Evolutionary conservation across 2,797 vertebrate genomes (phyloP), one percentile per base, ranked within the genome.

Genomic region (Sebastes vulpes): DNA sequence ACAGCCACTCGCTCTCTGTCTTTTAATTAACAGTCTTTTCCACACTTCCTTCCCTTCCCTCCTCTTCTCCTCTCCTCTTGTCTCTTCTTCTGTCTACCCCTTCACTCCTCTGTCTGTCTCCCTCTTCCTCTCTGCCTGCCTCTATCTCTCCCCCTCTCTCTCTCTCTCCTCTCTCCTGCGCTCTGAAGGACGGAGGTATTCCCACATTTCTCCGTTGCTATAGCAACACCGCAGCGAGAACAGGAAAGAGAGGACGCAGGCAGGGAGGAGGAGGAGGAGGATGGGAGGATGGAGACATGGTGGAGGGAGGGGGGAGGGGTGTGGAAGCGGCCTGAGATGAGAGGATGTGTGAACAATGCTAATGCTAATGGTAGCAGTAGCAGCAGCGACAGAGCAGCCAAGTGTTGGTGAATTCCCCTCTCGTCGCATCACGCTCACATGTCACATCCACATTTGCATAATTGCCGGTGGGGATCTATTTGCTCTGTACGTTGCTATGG

Each of bases 151-250:
- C 46, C 35, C 32, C 26, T 50, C 54, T 48, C 71, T 48, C 71
- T 48, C 68, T 66, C 71, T 7, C 66, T 66, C 80, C 80, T 65
- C 75, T 85, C 79, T 64, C 79, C 70, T 50, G 56, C 58, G 46
- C 85, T 92, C 92, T 95, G 96, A 96, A 97, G 96, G 95, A 96
- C 95, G 91, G 96, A 95, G 95, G 95, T 96, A 96, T 96, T 96
- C 96, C 95, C 95, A 97, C 95, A 96, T 96, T 95, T 96, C 94
- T 94, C 93, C 84, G 96, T 96, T 96, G 92, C 96, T 95, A 97
- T 96, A 95, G 96, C 91, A 96, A 97, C 95, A 94, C 96, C 90
- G 95, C 95, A 95, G 93, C 93, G 87, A 93, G 95, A 95, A 92
- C 90, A 93, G 92, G 92, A 93, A 93, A 89, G 90, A 92, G 92